phyloP scores from a whole-genome alignment of 2,888 invertebrate species.

The Nephrotoma flavescens region DNA sequence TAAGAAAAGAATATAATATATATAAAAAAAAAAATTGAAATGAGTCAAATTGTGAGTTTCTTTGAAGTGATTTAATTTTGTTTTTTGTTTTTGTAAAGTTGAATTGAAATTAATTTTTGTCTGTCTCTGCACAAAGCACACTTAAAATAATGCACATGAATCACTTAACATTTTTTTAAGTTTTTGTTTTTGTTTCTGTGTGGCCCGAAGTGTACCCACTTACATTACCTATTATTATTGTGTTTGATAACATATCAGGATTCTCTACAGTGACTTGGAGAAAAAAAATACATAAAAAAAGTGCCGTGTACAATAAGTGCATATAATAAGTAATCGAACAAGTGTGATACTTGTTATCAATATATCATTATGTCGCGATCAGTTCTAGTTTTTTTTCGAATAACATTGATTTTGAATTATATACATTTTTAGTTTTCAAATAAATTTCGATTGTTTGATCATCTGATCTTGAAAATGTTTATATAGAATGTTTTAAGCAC shows the following conservation, averaged over 20 bases:
- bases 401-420: no score
- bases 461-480: not conserved
- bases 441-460: not conserved
- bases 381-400: not conserved
- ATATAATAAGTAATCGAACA: not conserved
- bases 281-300: not conserved
- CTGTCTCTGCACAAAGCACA: not conserved
- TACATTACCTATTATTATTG: no score
- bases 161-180: not conserved
- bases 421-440: not conserved
- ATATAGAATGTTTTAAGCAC: not conserved
- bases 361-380: not conserved
- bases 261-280: not conserved
- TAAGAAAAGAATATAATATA: not conserved
- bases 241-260: not conserved
- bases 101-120: not conserved
- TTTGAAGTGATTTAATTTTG: not conserved
- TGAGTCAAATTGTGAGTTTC: not conserved
- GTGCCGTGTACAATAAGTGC: not conserved
- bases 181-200: not conserved
- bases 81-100: not conserved
- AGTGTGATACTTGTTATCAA: not conserved
- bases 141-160: not conserved
- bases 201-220: not conserved
- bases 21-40: not conserved